Conservation (phyloP, 2,113 vertebrate genomes). For the Alligator mississippiensis region DNA sequence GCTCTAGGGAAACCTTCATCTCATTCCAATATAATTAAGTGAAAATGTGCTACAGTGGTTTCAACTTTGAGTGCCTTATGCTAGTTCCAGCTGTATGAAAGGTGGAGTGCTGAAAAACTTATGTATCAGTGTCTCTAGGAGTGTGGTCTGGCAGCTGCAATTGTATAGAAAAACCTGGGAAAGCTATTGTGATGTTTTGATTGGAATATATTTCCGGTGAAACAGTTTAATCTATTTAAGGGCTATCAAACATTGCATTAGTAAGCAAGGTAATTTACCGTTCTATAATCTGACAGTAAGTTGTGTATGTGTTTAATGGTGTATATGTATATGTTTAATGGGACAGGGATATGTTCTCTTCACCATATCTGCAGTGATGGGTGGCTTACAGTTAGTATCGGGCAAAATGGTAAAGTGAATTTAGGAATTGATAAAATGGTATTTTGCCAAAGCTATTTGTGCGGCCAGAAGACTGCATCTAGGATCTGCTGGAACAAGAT, state of each 20-base stretch:
- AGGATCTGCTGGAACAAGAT: constrained; percentile 13
- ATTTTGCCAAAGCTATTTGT: neutral
- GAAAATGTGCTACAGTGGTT: neutral
- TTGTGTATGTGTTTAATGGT: neutral
- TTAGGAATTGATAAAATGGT: neutral
- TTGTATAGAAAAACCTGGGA: neutral
- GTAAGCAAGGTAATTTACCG: neutral
- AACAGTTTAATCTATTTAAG: neutral
- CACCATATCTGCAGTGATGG: neutral
- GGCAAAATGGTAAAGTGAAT: too few species aligned
- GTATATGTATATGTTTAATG: neutral
- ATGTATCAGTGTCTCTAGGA: neutral
- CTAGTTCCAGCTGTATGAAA: constrained; percentile 4
- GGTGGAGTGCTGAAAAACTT: neutral
- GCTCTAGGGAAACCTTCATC: constrained; percentile 37
- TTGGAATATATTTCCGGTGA: neutral
- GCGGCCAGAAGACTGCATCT: neutral
- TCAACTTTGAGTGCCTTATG: neutral
- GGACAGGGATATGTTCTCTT: neutral
- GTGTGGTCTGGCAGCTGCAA: neutral
- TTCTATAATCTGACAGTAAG: neutral
- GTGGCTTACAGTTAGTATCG: neutral
- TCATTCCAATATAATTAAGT: constrained; percentile 35
- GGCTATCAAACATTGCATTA: neutral
- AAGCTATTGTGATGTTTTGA: neutral